Percentiles rank a stretch among this genome's conserved stretches.
Conservation (phyloP, 1,140 invertebrate genomes). For the Drosophila tristis region DNA sequence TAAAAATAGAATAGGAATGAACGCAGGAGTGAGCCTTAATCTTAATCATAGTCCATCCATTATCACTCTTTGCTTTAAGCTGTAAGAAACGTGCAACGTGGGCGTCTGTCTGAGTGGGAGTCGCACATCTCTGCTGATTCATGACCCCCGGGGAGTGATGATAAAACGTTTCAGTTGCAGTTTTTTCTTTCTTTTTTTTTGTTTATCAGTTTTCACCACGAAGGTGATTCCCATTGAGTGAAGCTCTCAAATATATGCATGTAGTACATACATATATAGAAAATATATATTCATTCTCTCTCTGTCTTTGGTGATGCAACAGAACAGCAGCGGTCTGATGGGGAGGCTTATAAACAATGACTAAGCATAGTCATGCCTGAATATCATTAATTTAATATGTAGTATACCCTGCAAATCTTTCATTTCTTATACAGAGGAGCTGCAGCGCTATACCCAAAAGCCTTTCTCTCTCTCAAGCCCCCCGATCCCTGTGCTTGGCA, state of each 20-base stretch:
- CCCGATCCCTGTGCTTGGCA: too few species aligned
- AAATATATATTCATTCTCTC: conserved; percentile 6
- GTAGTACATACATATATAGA: neutral
- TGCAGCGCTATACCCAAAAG: too few species aligned
- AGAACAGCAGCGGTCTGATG: neutral
- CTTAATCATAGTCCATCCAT: neutral
- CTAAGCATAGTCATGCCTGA: neutral
- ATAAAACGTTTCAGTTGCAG: neutral
- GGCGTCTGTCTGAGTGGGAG: neutral
- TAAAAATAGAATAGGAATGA: conserved; percentile 13
- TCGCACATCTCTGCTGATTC: too few species aligned
- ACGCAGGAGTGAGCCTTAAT: neutral
- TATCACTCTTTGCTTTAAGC: neutral
- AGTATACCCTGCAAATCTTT: too few species aligned
- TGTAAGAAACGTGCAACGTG: conserved; percentile 1
- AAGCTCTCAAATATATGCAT: neutral
- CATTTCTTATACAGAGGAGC: too few species aligned
- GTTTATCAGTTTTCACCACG: neutral
- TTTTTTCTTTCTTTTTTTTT: neutral
- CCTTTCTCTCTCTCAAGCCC: too few species aligned
- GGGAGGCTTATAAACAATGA: conserved; percentile 10
- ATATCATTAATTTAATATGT: conserved; percentile 1
- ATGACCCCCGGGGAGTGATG: too few species aligned
- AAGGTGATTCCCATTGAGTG: too few species aligned
- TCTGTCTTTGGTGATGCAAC: conserved; percentile 5